Conservation (phyloP, 1,140 invertebrate species). For the Mercenaria mercenaria region DNA sequence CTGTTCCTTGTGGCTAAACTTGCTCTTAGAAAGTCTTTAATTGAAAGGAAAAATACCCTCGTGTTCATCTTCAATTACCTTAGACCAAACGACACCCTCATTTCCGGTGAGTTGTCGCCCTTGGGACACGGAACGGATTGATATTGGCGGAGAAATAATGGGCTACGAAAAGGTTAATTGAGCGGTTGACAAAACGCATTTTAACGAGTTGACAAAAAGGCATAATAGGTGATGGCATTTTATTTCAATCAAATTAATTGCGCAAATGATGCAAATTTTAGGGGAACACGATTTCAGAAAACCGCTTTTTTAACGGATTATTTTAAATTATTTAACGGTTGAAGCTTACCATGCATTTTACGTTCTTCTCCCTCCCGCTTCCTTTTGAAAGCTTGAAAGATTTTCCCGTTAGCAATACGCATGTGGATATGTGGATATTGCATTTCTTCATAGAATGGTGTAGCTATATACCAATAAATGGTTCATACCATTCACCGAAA, state of each 20-base stretch:
- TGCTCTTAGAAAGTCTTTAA: slow-evolving; percentile 18
- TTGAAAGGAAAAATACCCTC: slow-evolving; percentile 34
- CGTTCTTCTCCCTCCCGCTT: no score
- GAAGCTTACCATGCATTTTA: no score
- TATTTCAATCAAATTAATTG: not conserved
- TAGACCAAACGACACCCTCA: slow-evolving; percentile 2
- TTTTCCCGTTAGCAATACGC: no score
- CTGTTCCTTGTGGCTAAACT: slow-evolving; percentile 2
- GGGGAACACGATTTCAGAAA: not conserved
- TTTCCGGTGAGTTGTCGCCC: slow-evolving; percentile 35
- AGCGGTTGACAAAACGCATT: not conserved
- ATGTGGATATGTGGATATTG: no score
- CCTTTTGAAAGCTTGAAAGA: no score
- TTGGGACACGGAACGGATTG: not conserved
- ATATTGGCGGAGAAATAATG: not conserved
- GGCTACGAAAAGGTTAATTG: not conserved
- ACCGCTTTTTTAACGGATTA: no score
- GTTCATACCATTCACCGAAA: no score
- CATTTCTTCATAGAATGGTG: no score
- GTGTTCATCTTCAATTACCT: slow-evolving; percentile 34
- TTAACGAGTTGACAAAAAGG: not conserved
- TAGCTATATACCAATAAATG: no score
- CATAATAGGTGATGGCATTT: slow-evolving; percentile 4
- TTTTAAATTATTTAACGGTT: no score
- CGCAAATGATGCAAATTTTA: not conserved